Conservation (phyloP, 2,797 vertebrate genomes). For the Propithecus deckenii region DNA sequence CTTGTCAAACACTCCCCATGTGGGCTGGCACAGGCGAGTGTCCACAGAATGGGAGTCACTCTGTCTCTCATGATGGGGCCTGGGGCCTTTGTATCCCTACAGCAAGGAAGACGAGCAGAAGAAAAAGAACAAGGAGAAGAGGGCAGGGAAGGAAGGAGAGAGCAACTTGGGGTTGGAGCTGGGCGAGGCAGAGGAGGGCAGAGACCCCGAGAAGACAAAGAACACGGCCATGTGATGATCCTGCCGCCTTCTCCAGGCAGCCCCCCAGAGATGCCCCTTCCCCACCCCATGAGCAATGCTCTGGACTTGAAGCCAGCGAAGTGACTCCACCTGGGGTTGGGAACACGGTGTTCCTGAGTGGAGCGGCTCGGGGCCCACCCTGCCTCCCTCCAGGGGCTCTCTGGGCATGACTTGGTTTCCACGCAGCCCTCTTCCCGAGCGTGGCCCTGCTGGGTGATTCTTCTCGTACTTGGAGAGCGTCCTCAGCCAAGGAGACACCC, state of each 20-base stretch:
- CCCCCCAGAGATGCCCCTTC: background rate
- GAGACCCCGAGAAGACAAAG: rapidly evolving
- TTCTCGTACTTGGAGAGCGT: background rate
- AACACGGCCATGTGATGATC: background rate
- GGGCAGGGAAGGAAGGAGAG: background rate
- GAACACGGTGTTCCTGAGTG: background rate
- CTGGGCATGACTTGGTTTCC: background rate
- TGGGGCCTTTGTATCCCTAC: background rate
- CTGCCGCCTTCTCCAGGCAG: background rate
- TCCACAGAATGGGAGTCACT: rapidly evolving
- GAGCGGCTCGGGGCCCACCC: background rate
- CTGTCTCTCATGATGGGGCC: background rate
- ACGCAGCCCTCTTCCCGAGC: background rate
- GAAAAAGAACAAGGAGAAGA: background rate
- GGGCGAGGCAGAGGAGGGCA: background rate
- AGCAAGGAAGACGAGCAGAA: background rate
- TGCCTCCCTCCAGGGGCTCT: background rate
- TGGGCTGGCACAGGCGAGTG: background rate
- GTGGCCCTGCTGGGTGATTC: background rate
- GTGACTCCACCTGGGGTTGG: background rate
- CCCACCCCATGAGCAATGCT: background rate
- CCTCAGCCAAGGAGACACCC: background rate
- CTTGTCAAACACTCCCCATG: background rate
- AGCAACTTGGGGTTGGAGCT: constrained; percentile 58
- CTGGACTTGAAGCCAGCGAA: background rate